Base-by-base conservation (phyloP, 2,888 invertebrate genomes). In the Monochamus alternatus region DNA sequence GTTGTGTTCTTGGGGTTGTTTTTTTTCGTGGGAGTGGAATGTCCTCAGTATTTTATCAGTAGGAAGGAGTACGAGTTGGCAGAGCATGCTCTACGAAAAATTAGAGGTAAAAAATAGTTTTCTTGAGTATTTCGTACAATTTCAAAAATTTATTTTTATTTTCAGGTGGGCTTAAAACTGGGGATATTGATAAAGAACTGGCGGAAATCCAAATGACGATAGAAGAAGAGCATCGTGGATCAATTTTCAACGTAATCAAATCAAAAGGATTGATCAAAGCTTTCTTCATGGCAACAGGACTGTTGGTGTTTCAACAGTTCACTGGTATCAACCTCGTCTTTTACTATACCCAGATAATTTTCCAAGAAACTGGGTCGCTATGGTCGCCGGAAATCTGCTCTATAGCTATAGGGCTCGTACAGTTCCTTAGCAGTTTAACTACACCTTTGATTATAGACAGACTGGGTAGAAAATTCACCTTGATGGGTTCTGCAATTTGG, bases 11-110 rank as follows among this genome's bases (percentile, higher is more conserved):
- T 92, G 0, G 81, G 90, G 0, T 80, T 91, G 0, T 94, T 95
- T 83, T 93, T 94, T 87, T 91, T 93, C 84, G 92, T 93, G 79
- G 93, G 96, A 91, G 96, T 96, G 0, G 97, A 97, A 85, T 94
- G 95, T 0, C 97, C 97, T 0, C 92, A 94, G 76, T 95, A 92
- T 83, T 90, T 93, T 58, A 88, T 95, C 1, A 88, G 89, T 31
- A 91, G 93, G 87, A 91, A 93, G 38, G 88, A 91, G 66, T 87
- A 88, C 0, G 89, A 91, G 0, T 92, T 93, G 0, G 96, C 97
- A 0, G 88, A 92, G 0, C 87, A 89, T 0, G 89, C 95, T 7
- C 87, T 97, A 78, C 89, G 91, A 52, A 93, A 90, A 81, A 90
- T 97, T 14, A 91, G 97, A 1, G 92, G 93, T 0, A 69, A 43